Evolutionary conservation across 92 coral and sea anemone genomes (phyloP).

Genomic region (Epizoanthus fatuus): DNA sequence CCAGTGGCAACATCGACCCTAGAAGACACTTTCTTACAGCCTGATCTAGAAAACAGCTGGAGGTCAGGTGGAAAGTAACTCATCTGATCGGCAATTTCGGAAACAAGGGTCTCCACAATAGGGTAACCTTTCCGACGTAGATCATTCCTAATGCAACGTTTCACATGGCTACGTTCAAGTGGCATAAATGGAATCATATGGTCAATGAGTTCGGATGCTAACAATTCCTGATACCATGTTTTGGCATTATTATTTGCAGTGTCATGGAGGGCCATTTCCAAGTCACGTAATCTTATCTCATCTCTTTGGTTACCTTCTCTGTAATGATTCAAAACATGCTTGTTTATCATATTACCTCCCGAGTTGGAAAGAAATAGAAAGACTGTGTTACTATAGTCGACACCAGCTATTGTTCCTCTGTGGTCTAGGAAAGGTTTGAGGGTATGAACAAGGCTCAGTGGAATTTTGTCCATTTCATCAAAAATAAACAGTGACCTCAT

Average conservation of each 20-base stretch:
- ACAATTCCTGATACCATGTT: conserved; percentile 77
- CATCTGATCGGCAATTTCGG: conserved; percentile 81
- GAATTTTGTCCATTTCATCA: conserved; percentile 95
- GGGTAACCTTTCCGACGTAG: conserved; percentile 66
- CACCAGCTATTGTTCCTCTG: conserved; percentile 60
- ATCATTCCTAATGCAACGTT: conserved; percentile 79
- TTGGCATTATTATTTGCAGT: conserved; percentile 45
- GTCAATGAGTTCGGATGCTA: conserved; percentile 79
- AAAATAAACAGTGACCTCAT: conserved; percentile 83
- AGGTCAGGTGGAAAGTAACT: conserved; percentile 74
- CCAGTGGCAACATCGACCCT: conserved; percentile 86
- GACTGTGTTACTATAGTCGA: conserved; percentile 57
- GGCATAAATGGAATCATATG: conserved; percentile 88
- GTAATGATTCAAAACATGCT: conserved; percentile 67
- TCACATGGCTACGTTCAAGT: conserved; percentile 80
- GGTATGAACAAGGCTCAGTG: conserved; percentile 60
- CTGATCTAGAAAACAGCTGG: conserved; percentile 83
- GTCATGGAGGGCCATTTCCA: conserved; percentile 65
- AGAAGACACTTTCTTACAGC: conserved; percentile 92
- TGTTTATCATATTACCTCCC: conserved; percentile 82
- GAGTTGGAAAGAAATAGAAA: conserved; percentile 88
- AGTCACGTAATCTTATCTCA: conserved; percentile 64
- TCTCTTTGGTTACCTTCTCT: conserved; percentile 74
- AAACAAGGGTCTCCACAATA: conserved; percentile 54
- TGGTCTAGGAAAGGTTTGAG: conserved; percentile 75